phyloP scores from a whole-genome alignment of 2,888 invertebrate genomes.

The Euzophera pinguis region DNA sequence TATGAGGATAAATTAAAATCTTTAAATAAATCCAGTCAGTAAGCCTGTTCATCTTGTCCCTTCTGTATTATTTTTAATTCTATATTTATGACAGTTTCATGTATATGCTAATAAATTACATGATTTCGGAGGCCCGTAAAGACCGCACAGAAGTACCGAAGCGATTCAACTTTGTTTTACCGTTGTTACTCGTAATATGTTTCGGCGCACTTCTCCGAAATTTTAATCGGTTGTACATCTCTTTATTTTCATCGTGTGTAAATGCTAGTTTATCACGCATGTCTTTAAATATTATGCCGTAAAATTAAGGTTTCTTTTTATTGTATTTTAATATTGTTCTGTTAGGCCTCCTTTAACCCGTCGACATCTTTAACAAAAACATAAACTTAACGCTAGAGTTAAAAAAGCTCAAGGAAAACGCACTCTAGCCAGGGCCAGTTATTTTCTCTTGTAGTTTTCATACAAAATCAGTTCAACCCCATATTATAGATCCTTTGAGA shows the following conservation, averaged over 20 bases:
- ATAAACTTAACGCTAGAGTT: no score
- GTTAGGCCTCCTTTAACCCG: no score
- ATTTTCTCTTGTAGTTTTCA: no score
- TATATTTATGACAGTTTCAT: background rate
- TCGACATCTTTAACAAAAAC: no score
- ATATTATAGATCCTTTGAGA: no score
- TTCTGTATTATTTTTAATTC: background rate
- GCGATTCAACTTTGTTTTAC: background rate
- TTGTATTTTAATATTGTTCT: no score
- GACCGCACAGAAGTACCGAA: background rate
- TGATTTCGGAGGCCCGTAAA: background rate
- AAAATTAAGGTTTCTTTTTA: no score
- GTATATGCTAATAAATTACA: constrained; percentile 1
- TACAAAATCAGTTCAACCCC: no score
- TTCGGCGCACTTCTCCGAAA: constrained; percentile 3
- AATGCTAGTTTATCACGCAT: background rate
- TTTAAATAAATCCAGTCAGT: no score
- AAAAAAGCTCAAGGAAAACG: no score
- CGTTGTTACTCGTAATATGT: background rate
- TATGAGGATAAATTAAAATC: no score
- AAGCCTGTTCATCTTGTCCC: background rate
- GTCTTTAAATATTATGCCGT: background rate
- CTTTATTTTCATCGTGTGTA: background rate
- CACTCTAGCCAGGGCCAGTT: no score
- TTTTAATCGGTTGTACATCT: background rate